Base-by-base conservation (phyloP, 2,113 vertebrate genomes). In the Marmota monax region DNA sequence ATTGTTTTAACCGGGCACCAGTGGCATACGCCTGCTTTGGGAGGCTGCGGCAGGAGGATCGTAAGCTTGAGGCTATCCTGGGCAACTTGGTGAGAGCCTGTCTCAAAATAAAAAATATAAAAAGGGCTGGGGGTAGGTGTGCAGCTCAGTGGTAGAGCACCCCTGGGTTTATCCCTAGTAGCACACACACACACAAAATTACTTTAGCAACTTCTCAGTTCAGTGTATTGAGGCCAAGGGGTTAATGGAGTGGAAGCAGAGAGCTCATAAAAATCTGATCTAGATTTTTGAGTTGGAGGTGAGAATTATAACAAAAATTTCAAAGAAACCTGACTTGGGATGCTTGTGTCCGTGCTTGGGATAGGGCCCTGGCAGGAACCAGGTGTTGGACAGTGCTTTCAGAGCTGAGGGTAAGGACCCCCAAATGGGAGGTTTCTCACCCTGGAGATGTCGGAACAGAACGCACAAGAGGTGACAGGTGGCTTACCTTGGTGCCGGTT, bases 231-330 rank as follows among this genome's bases (percentile, higher is more conserved):
- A 89, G 39, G 74, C 34, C 25, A 72, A 72, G 16, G 32, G 5
- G 34, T 76, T n/a, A 85, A 63, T 72, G 8, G 51, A 73, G n/a
- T 83, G 92, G 67, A 87, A 70, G 22, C 37, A 83, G 16, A 45
- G 14, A 88, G 37, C 79, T 94, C 42, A 34, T 93, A 53, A 65
- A 95, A 87, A 84, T 85, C 34, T 87, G 67, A 92, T 90, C 87
- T 67, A n/a, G 42, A 12, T 67, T 85, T 97, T 77, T 25, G 27
- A 76, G 73, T 96, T 51, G 13, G 58, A 72, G 14, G n/a, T 78
- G 39, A 70, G 97, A 80, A 92, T 58, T 92, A 18, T 42, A 14
- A 14, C 42, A 51, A 51, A 96, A 78, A 77, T 72, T 94, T 94
- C 22, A 23, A 25, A 88, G 78, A 65, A 58, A 72, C n/a, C 67